Evolutionary conservation across 2,888 invertebrate species (phyloP).

Genomic region (Protula sp.): DNA sequence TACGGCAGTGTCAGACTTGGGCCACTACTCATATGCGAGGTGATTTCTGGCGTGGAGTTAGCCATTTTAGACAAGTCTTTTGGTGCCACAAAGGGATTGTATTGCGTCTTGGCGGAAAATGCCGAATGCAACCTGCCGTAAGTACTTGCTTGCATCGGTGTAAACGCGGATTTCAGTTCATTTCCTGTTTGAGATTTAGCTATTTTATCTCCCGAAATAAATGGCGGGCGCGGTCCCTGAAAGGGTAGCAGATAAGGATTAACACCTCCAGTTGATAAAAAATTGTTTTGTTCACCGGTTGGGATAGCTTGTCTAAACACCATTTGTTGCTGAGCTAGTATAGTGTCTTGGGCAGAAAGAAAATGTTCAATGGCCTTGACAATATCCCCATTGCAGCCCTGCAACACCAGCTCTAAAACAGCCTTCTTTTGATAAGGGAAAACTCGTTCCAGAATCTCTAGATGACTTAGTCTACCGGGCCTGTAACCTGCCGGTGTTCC

Average conservation of each 20-base stretch:
- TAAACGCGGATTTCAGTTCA: not conserved
- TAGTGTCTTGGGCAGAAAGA: slow-evolving; percentile 53
- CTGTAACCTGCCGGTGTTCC: slow-evolving; percentile 42
- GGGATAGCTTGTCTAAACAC: slow-evolving; percentile 1
- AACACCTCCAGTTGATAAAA: too few species aligned
- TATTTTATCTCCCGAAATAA: not conserved
- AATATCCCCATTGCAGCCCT: slow-evolving; percentile 85
- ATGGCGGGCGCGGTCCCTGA: not conserved
- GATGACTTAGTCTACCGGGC: slow-evolving; percentile 57
- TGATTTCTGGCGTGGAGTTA: too few species aligned
- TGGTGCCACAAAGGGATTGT: not conserved
- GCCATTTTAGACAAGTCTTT: too few species aligned
- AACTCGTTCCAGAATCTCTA: slow-evolving; percentile 77
- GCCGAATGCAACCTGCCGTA: not conserved
- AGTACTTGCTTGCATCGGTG: not conserved
- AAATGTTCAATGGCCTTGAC: slow-evolving; percentile 86
- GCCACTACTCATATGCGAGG: too few species aligned
- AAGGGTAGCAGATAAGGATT: not conserved
- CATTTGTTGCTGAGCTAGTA: slow-evolving; percentile 35
- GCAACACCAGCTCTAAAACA: slow-evolving; percentile 83
- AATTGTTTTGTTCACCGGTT: not conserved
- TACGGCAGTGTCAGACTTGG: not conserved
- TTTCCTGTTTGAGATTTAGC: too few species aligned
- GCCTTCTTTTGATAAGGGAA: slow-evolving; percentile 82
- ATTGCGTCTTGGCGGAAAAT: not conserved